Percentiles rank a stretch among this genome's conserved stretches.
These are phyloP conservation scores for Ectobius pallidus DNA, from an alignment of 2,888 invertebrate species.

Conservation along the genomic window DNA sequence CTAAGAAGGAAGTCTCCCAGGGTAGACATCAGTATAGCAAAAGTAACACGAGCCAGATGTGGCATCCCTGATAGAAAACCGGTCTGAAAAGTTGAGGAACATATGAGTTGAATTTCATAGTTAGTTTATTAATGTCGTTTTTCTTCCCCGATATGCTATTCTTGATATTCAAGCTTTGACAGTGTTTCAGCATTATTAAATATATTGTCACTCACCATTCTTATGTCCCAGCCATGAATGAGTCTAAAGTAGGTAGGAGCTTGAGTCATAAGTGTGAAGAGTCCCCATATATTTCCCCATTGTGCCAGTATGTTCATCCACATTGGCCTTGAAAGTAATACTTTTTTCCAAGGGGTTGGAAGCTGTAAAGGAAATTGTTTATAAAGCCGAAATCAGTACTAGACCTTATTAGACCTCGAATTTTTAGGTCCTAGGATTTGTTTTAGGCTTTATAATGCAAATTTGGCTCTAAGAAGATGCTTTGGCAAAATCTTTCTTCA, in stretches of 20 bases:
- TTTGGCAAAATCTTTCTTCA: no score
- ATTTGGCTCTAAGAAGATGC: no score
- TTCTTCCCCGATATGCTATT: no score
- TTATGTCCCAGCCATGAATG: slow-evolving; percentile 71
- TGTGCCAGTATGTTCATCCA: slow-evolving; percentile 70
- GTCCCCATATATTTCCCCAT: slow-evolving; percentile 71
- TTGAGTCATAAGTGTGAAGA: slow-evolving; percentile 72
- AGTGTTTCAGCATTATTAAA: no score
- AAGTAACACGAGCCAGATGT: slow-evolving; percentile 64
- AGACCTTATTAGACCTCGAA: no score
- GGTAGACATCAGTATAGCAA: slow-evolving; percentile 63
- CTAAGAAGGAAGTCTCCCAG: slow-evolving; percentile 65
- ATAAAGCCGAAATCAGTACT: no score
- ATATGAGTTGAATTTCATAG: no score
- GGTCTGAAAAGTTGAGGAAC: slow-evolving; percentile 54
- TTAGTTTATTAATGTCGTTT: no score
- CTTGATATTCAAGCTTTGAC: no score
- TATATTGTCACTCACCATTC: no score
- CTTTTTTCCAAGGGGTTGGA: slow-evolving; percentile 66
- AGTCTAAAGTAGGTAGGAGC: slow-evolving; percentile 72
- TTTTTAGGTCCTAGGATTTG: no score
- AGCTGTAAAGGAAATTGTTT: slow-evolving; percentile 55
- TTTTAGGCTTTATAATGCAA: no score
- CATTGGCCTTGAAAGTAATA: slow-evolving; percentile 65
- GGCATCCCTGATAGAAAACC: slow-evolving; percentile 68